These are phyloP conservation scores for Calcarius lapponicus DNA, from an alignment of 2,797 vertebrate species.

Conservation along the genomic window DNA sequence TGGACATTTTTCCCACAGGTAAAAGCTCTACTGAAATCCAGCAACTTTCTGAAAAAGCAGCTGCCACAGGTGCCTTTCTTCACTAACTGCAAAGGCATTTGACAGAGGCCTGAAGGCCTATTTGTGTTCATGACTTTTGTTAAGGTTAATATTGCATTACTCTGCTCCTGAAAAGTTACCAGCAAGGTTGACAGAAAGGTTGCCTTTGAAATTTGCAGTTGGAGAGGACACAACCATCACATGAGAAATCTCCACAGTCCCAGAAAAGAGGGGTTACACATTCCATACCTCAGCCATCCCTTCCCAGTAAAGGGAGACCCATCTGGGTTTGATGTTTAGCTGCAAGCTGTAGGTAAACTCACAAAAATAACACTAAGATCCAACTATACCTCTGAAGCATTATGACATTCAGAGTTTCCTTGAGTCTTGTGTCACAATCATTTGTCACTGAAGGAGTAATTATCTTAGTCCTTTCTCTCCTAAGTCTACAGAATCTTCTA, in stretches of 20 bases:
- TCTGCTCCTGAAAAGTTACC: background rate
- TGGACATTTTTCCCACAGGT: background rate
- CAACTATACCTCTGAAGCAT: background rate
- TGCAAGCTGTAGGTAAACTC: background rate
- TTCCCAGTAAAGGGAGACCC: background rate
- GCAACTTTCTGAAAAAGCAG: background rate
- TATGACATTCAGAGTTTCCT: background rate
- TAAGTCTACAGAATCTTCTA: background rate
- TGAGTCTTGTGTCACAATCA: background rate
- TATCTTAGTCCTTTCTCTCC: background rate
- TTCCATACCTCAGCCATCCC: background rate
- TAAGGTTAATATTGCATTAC: background rate
- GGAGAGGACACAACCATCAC: background rate
- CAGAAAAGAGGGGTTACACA: fast-evolving
- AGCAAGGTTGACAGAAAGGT: background rate
- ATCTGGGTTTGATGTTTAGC: background rate
- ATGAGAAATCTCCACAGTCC: background rate
- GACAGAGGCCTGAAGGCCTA: background rate
- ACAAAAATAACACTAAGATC: background rate
- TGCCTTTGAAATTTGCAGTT: background rate
- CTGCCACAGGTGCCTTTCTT: background rate
- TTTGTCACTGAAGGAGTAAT: background rate
- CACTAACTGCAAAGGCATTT: background rate
- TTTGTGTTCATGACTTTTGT: background rate
- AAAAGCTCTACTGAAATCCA: background rate